These are phyloP conservation scores for Stenodera caucasica DNA, from an alignment of 2,888 invertebrate genomes.

Conservation along the genomic window DNA sequence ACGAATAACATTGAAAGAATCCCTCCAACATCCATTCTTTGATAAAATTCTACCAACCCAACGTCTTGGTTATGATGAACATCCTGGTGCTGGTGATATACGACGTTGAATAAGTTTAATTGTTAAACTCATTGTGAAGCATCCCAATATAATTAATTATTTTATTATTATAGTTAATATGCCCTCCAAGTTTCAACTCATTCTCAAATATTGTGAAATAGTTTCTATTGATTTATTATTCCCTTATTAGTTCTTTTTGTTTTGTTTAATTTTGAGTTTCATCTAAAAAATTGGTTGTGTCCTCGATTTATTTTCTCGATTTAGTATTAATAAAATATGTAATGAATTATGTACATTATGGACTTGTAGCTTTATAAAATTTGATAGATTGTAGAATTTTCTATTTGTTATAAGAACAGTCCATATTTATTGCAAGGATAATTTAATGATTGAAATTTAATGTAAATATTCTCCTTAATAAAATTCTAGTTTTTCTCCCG, in stretches of 20 bases:
- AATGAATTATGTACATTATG: not conserved
- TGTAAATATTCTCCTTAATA: slow-evolving; percentile 31
- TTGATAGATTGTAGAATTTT: slow-evolving; percentile 14
- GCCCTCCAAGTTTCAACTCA: too few species aligned
- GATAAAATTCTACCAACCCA: slow-evolving; percentile 79
- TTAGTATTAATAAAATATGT: not conserved
- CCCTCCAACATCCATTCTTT: slow-evolving; percentile 92
- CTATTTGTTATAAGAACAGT: slow-evolving; percentile 28
- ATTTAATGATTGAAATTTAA: slow-evolving; percentile 22
- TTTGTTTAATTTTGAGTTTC: not conserved
- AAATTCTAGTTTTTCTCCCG: slow-evolving; percentile 31
- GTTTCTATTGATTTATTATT: not conserved
- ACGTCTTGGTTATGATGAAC: slow-evolving; percentile 61
- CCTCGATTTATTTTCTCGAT: not conserved
- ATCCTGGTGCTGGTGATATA: slow-evolving; percentile 57
- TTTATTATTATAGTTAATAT: not conserved
- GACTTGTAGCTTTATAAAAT: slow-evolving; percentile 1
- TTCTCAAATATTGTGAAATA: not conserved
- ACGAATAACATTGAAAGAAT: slow-evolving; percentile 84
- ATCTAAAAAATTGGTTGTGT: not conserved
- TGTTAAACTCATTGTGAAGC: not conserved
- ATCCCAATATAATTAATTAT: not conserved
- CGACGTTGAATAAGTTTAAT: slow-evolving; percentile 40
- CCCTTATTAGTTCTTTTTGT: not conserved
- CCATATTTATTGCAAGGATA: slow-evolving; percentile 28